Conservation (phyloP, 2,113 vertebrate genomes). For the Rhynchopsitta pachyrhyncha region DNA sequence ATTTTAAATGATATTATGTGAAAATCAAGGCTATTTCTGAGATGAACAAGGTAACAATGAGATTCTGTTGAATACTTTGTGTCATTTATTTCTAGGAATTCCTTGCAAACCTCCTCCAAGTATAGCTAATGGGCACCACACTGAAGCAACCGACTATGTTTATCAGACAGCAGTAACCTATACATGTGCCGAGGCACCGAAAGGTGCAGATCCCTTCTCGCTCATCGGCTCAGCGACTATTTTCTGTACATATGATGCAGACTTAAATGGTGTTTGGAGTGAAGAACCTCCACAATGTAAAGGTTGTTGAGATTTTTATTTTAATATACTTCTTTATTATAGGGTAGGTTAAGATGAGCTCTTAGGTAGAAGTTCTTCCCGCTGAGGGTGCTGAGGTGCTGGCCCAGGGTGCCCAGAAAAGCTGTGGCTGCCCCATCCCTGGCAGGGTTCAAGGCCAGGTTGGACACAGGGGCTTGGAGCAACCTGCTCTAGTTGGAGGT, state of each 20-base stretch:
- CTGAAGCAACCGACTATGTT: background rate
- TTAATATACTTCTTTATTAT: background rate
- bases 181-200: background rate
- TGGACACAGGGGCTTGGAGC: background rate
- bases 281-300: conserved; percentile 42
- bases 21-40: background rate
- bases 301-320: conserved; percentile 46
- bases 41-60: background rate
- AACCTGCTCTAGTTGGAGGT: background rate
- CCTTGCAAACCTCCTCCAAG: conserved; percentile 47
- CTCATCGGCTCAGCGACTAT: conserved; percentile 13
- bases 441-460: background rate
- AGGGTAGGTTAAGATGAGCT: background rate
- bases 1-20: background rate
- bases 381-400: background rate
- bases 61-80: background rate
- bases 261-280: conserved; percentile 36
- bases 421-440: background rate
- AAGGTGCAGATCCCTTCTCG: background rate
- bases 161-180: conserved; percentile 60
- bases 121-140: conserved; percentile 26
- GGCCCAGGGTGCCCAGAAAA: background rate
- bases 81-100: conserved; percentile 5
- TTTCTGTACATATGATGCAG: background rate
- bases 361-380: background rate